These are phyloP conservation scores for Bombus terrestris DNA, from an alignment of 1,140 invertebrate species.

Conservation along the genomic window DNA sequence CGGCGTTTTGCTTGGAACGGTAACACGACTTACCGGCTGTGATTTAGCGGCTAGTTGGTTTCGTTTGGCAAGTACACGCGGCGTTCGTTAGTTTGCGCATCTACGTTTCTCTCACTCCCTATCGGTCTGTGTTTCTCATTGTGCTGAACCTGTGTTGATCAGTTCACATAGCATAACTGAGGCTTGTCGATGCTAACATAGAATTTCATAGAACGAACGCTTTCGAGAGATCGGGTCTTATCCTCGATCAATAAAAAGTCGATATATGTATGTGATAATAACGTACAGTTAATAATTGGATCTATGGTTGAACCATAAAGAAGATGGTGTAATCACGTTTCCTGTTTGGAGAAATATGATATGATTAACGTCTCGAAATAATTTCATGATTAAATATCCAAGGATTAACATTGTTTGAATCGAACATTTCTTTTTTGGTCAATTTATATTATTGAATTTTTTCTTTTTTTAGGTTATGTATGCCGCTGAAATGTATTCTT, in stretches of 20 bases:
- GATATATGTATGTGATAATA: neutral
- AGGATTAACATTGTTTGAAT: neutral
- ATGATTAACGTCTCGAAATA: neutral
- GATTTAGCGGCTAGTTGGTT: slow-evolving; percentile 54
- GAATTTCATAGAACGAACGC: slow-evolving; percentile 11
- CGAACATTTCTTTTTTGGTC: neutral
- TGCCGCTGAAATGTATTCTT: too few relatives aligned
- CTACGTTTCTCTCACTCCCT: slow-evolving; percentile 26
- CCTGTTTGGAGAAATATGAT: neutral
- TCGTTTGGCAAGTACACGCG: slow-evolving; percentile 43
- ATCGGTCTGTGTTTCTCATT: neutral
- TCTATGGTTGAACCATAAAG: neutral
- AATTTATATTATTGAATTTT: neutral
- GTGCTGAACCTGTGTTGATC: neutral
- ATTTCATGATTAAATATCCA: neutral
- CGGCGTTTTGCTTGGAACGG: neutral
- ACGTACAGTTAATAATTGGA: neutral
- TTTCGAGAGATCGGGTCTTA: neutral
- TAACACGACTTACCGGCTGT: slow-evolving; percentile 45
- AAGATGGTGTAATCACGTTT: neutral
- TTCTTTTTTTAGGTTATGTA: neutral
- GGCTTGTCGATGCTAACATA: slow-evolving; percentile 18
- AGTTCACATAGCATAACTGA: slow-evolving; percentile 50
- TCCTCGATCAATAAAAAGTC: slow-evolving; percentile 1
- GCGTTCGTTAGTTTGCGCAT: slow-evolving; percentile 50